Base-by-base conservation (phyloP, 64 coral and sea anemone genomes). In the Exaiptasia diaphana region DNA sequence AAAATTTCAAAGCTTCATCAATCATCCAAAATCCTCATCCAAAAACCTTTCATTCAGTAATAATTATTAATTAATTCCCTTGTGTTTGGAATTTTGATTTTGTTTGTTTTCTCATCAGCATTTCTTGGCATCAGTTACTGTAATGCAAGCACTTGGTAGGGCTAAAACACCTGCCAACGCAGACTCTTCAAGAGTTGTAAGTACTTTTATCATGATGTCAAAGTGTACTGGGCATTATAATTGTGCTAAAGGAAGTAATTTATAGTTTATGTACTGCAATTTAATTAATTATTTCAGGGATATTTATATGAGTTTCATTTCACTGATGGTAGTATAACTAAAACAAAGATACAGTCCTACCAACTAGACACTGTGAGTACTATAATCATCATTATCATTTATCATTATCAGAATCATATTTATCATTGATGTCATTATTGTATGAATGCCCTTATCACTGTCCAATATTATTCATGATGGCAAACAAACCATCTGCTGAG, bases 291-390 rank as follows among this genome's bases (percentile, higher is more conserved):
- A 17, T 45, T 25, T 3, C 23, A 94, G 91, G 91, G 91, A 4
- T 74, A 89, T 36, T 55, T 94, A 39, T 28, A 83, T 48, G 91
- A 94, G 41, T 89, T 94, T 41, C 57, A 94, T 34, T 38, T 94
- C 18, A 76, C 73, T 41, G 91, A 89, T 80, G 91, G 91, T 32
- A 37, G 63, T 17, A 35, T 94, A 29, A 71, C 65, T n/a, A 89
- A 88, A 54, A 94, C 91, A 20, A 94, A 89, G 52, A 89, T 94
- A 34, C 91, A 89, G 74, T 89, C 85, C 43, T 94, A 79, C 44
- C 75, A 80, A 56, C 64, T 89, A 31, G 91, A 88, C 68, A 59
- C 70, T 53, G 90, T 86, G 74, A 80, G 90, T 79, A 62, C 4
- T 30, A 0, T 55, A 18, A 0, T 55, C 10, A 20, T 55, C 6